Conservation (phyloP, 1,140 invertebrate genomes). For the Ylistrum balloti region DNA sequence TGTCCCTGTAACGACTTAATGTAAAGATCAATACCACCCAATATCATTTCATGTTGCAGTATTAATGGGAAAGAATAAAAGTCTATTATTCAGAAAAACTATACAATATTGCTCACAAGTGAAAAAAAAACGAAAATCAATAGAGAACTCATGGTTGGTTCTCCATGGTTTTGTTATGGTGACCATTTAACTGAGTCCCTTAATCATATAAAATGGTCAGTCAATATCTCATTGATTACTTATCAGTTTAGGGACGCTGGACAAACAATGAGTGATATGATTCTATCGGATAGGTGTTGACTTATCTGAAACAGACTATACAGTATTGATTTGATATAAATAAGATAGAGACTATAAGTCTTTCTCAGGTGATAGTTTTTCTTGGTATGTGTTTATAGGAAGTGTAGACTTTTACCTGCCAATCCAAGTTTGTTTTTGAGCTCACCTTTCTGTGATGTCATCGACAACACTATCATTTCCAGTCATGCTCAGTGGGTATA, state of each 20-base stretch:
- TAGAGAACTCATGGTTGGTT: neutral
- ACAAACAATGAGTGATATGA: neutral
- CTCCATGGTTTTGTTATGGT: neutral
- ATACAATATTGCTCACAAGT: neutral
- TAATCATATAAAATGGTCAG: neutral
- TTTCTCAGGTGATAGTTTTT: conserved; percentile 4
- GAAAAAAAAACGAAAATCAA: neutral
- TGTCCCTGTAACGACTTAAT: neutral
- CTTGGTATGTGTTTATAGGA: neutral
- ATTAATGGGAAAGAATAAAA: conserved; percentile 2
- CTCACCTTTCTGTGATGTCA: conserved; percentile 38
- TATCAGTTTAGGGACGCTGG: neutral
- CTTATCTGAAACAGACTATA: conserved; percentile 29
- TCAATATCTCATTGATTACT: neutral
- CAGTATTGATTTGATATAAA: neutral
- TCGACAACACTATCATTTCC: conserved; percentile 7
- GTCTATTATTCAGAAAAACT: neutral
- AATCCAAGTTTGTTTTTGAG: conserved; percentile 34
- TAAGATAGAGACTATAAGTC: conserved; percentile 32
- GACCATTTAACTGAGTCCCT: neutral
- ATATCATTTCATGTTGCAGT: neutral
- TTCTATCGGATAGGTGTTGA: neutral
- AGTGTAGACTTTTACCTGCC: neutral
- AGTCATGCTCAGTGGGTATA: neutral
- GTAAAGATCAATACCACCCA: neutral